phyloP scores from a whole-genome alignment of 92 coral and sea anemone species.

The Actinostola sp. region DNA sequence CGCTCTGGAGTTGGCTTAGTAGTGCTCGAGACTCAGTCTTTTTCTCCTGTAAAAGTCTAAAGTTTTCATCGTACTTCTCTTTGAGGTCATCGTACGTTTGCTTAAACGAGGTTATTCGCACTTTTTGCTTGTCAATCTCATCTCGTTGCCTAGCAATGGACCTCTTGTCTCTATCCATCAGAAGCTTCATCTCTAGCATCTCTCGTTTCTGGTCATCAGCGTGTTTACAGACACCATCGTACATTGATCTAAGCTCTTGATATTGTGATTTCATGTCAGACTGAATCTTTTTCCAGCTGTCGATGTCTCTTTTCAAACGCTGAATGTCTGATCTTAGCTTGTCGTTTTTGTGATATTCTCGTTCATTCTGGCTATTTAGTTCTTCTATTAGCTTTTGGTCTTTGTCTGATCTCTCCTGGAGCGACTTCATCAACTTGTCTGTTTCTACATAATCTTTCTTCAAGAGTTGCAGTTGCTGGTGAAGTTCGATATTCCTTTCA shows the following conservation, averaged over 20 bases:
- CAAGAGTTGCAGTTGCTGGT: constrained; percentile 44
- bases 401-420: constrained; percentile 34
- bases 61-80: constrained; percentile 43
- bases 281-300: constrained; percentile 61
- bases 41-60: constrained; percentile 39
- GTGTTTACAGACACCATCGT: constrained; percentile 52
- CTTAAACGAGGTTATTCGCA: constrained; percentile 33
- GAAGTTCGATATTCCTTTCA: constrained; percentile 54
- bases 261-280: constrained; percentile 54
- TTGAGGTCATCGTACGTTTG: constrained; percentile 61
- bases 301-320: constrained; percentile 55
- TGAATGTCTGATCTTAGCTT: constrained; percentile 45
- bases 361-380: constrained; percentile 49
- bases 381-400: constrained; percentile 59
- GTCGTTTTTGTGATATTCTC: constrained; percentile 43
- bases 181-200: constrained; percentile 47
- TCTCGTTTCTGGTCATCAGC: constrained; percentile 65
- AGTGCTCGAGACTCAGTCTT: constrained; percentile 34
- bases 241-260: constrained; percentile 43
- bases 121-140: constrained; percentile 59
- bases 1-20: constrained; percentile 17
- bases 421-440: constrained; percentile 33
- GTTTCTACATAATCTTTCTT: constrained; percentile 44
- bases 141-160: constrained; percentile 45
- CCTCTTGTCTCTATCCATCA: constrained; percentile 56